phyloP scores from a whole-genome alignment of 2,888 invertebrate genomes.

The Drosophila seclusa region DNA sequence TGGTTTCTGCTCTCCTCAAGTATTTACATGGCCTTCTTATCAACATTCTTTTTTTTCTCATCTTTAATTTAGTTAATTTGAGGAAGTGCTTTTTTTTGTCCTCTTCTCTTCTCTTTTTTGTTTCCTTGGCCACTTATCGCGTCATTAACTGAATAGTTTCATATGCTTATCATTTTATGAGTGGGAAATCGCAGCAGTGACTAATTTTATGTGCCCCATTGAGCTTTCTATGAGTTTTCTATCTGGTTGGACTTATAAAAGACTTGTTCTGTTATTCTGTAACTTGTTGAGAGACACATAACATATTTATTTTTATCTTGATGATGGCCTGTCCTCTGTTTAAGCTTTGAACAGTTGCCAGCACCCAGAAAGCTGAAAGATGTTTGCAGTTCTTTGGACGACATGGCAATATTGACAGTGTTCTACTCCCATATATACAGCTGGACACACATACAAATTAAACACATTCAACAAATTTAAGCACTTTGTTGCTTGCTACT shows the following conservation, averaged over 20 bases:
- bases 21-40: conserved; percentile 44
- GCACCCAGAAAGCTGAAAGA: conserved; percentile 13
- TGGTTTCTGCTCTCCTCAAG: conserved; percentile 13
- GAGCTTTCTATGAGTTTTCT: not conserved
- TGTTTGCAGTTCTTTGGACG: not conserved
- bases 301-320: conserved; percentile 26
- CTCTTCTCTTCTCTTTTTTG: not conserved
- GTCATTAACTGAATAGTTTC: conserved; percentile 45
- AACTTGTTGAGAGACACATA: not conserved
- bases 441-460: not conserved
- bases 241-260: not conserved
- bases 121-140: conserved; percentile 46
- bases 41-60: conserved; percentile 38
- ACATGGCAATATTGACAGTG: not conserved
- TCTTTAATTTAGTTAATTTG: conserved; percentile 61
- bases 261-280: not conserved
- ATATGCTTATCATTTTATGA: conserved; percentile 2
- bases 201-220: not conserved
- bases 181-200: conserved; percentile 17
- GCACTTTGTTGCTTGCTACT: not conserved
- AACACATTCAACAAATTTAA: not conserved
- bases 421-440: not conserved
- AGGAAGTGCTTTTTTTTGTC: conserved; percentile 54
- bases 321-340: conserved; percentile 41
- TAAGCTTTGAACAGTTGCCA: conserved; percentile 55